Conservation (phyloP, 2,888 invertebrate species). For the Doris montereyensis region DNA sequence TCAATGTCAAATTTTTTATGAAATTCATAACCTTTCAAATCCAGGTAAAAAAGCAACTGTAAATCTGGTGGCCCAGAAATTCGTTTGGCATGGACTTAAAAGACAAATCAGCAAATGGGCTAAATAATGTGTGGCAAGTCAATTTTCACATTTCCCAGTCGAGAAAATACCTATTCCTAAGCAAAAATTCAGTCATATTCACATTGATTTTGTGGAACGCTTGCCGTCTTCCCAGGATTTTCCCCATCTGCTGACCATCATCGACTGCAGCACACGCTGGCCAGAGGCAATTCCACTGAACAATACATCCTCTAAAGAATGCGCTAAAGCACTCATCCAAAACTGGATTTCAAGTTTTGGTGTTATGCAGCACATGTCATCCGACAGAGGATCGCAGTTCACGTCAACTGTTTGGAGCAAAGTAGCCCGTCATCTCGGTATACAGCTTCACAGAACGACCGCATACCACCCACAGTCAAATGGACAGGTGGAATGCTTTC, state of each 20-base stretch:
- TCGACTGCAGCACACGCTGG: no score
- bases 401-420: neutral
- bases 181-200: no score
- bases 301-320: neutral
- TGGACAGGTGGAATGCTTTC: no score
- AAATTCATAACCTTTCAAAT: neutral
- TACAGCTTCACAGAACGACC: no score
- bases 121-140: neutral
- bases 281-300: neutral
- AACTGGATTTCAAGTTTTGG: slow-evolving; percentile 3
- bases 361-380: neutral
- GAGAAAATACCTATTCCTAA: neutral
- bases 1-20: neutral
- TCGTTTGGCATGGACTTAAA: neutral
- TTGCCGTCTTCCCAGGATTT: neutral
- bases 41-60: slow-evolving; percentile 3
- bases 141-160: neutral
- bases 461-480: neutral
- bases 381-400: neutral
- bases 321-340: neutral
- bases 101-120: slow-evolving; percentile 1
- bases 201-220: neutral
- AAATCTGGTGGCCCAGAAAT: neutral
- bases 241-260: neutral
- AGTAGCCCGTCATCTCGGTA: no score